Conservation (phyloP, 2,797 vertebrate genomes). For the Aulostomus chinensis region DNA sequence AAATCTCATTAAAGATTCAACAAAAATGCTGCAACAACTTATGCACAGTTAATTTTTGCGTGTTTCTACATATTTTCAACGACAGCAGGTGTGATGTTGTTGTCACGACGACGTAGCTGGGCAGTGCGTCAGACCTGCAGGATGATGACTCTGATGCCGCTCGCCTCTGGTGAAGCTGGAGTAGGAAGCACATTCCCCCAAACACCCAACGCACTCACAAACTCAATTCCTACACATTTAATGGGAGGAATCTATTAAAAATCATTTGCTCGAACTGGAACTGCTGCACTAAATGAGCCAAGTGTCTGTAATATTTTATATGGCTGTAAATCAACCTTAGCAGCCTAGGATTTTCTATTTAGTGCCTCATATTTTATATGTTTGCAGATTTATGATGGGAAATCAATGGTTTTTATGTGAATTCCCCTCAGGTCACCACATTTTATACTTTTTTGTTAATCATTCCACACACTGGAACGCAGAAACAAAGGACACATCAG, state of each 20-base stretch:
- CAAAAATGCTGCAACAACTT: too few species aligned
- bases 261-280: conserved; percentile 21
- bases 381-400: conserved; percentile 16
- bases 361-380: conserved; percentile 20
- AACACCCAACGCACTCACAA: too few species aligned
- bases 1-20: too few species aligned
- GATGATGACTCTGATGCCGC: too few species aligned
- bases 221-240: conserved; percentile 15
- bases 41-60: too few species aligned
- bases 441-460: not conserved
- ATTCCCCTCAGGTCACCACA: not conserved
- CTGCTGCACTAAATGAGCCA: conserved; percentile 32
- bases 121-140: too few species aligned
- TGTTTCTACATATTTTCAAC: too few species aligned
- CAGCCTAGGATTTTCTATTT: conserved; percentile 17
- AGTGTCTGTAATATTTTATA: conserved; percentile 41
- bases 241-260: conserved; percentile 24
- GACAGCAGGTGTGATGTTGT: too few species aligned
- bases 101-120: too few species aligned
- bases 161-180: too few species aligned
- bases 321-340: conserved; percentile 33
- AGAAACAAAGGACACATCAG: not conserved
- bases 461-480: not conserved
- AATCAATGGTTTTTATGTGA: conserved; percentile 15
- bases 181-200: too few species aligned